Evolutionary conservation across 1,140 invertebrate genomes (phyloP).

Genomic region (Diploscapter pachys): DNA sequence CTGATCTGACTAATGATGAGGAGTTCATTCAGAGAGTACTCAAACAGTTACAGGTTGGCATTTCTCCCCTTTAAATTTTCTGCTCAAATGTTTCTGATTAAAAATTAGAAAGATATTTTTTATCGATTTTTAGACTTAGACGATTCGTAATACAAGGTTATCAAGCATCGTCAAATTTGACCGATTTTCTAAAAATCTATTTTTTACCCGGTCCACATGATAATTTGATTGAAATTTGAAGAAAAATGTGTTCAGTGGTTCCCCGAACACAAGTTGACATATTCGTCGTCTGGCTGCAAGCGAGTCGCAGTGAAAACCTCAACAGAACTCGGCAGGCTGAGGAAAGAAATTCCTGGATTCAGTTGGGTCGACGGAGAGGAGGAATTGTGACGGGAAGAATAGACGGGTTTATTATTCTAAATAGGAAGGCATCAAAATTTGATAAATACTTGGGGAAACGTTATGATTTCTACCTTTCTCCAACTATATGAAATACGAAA

Average conservation of each 20-base stretch:
- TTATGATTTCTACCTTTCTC: too few relatives aligned
- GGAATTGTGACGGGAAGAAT: too few relatives aligned
- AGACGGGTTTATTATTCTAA: too few relatives aligned
- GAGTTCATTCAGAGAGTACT: conserved; percentile 50
- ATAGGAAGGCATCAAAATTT: too few relatives aligned
- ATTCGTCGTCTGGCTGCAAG: conserved; percentile 65
- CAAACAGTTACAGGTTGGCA: conserved; percentile 40
- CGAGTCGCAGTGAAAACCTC: conserved; percentile 62
- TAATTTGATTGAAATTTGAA: background rate
- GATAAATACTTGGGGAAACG: too few relatives aligned
- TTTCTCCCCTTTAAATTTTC: conserved; percentile 3
- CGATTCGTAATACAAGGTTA: background rate
- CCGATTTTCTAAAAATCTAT: background rate
- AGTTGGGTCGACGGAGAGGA: too few relatives aligned
- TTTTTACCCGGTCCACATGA: background rate
- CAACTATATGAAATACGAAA: too few relatives aligned
- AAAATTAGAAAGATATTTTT: conserved; percentile 14
- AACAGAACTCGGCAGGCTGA: conserved; percentile 23
- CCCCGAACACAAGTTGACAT: conserved; percentile 61
- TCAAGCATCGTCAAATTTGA: background rate
- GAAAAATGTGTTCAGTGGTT: conserved; percentile 55
- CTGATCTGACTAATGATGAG: conserved; percentile 31
- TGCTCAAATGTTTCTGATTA: conserved; percentile 13
- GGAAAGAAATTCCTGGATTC: too few relatives aligned
- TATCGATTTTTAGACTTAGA: conserved; percentile 2